Percentiles rank a stretch among this genome's conserved stretches.
These are phyloP conservation scores for Brachyhypopomus occidentalis DNA, from an alignment of 2,113 vertebrate species.

Conservation along the genomic window DNA sequence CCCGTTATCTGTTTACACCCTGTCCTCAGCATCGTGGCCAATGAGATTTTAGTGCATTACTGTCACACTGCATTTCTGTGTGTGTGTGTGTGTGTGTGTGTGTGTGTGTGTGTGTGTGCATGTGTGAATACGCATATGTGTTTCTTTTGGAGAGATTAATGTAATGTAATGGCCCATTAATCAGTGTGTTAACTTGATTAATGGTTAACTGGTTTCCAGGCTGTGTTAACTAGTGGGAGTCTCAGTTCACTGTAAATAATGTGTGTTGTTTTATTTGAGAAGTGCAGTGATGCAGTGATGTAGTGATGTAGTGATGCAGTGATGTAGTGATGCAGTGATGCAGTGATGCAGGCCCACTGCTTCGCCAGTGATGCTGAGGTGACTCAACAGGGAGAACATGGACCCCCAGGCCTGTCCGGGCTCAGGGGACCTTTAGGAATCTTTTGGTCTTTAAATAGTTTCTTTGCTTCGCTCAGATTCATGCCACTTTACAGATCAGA, in stretches of 20 bases:
- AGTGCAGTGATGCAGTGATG: conserved; percentile 33
- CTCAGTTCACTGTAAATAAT: conserved; percentile 19
- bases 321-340: conserved; percentile 33
- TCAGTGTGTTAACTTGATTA: not conserved
- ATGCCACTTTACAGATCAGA: not conserved
- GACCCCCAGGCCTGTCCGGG: too few species aligned
- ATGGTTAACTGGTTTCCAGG: not conserved
- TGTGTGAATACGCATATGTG: conserved; percentile 9
- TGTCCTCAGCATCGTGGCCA: conserved; percentile 54
- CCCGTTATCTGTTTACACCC: conserved; percentile 59
- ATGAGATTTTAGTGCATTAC: conserved; percentile 57
- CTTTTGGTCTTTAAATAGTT: conserved; percentile 19
- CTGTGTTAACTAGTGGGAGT: not conserved
- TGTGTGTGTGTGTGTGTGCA: not conserved
- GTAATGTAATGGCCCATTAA: not conserved
- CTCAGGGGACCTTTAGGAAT: not conserved
- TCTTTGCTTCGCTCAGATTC: conserved; percentile 17
- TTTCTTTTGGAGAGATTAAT: conserved; percentile 11
- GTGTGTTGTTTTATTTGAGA: conserved; percentile 33
- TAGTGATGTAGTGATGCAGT: not conserved
- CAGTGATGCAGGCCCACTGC: too few species aligned
- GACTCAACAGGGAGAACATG: not conserved
- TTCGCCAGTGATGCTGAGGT: conserved; percentile 2
- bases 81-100: not conserved
- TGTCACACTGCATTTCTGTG: conserved; percentile 32